Conservation (phyloP, 2,888 invertebrate species). For the Epinotia brunnichana region DNA sequence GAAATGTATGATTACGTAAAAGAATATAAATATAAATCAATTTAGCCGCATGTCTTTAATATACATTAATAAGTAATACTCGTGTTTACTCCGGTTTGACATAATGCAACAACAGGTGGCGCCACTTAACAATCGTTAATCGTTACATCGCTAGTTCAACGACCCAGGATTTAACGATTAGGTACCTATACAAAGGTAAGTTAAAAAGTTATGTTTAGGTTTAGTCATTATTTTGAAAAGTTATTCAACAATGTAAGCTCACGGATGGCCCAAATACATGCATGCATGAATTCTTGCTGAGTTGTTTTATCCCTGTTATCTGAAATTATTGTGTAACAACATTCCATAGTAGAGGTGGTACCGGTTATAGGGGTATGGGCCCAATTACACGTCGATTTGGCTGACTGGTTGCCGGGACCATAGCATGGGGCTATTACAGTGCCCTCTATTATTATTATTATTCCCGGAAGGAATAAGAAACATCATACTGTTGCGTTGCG, state of each 20-base stretch:
- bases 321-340: constrained; percentile 7
- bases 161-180: constrained; percentile 41
- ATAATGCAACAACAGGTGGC: constrained; percentile 26
- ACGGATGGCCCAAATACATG: constrained; percentile 23
- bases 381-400: constrained; percentile 4
- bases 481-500: too few relatives aligned
- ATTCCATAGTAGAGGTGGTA: constrained; percentile 14
- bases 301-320: not conserved
- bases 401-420: not conserved
- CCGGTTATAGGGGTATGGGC: constrained; percentile 21
- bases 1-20: not conserved
- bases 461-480: constrained; percentile 11
- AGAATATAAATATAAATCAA: not conserved
- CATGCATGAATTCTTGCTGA: constrained; percentile 27
- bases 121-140: constrained; percentile 29
- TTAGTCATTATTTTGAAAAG: constrained; percentile 5
- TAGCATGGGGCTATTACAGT: constrained; percentile 19
- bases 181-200: constrained; percentile 31
- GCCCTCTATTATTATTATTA: constrained; percentile 34
- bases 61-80: not conserved
- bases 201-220: constrained; percentile 15
- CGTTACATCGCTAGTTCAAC: constrained; percentile 22
- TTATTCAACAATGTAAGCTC: constrained; percentile 17
- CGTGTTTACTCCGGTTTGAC: not conserved
- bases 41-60: not conserved